Percentiles rank a stretch among this genome's conserved stretches.
Conservation (phyloP, 2,113 vertebrate genomes). For the Hucho hucho region DNA sequence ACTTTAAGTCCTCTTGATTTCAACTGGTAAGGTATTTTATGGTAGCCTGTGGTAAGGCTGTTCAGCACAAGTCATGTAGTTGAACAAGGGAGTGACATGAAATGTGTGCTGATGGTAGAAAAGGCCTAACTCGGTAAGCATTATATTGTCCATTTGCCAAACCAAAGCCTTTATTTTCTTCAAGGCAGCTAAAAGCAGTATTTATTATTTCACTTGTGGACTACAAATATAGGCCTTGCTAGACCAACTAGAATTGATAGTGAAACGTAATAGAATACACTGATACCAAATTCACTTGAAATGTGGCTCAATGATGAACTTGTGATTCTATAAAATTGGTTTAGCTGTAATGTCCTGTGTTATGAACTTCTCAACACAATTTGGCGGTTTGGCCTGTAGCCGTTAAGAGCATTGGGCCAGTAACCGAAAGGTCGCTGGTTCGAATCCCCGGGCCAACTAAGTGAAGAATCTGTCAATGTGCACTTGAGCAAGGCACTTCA, state of each 20-base stretch:
- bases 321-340: not conserved
- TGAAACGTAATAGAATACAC: slow-evolving; percentile 35
- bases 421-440: too few relatives aligned
- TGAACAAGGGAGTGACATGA: slow-evolving; percentile 14
- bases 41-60: slow-evolving; percentile 11
- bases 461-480: too few relatives aligned
- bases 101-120: not conserved
- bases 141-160: slow-evolving; percentile 18
- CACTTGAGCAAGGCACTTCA: too few relatives aligned
- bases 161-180: slow-evolving; percentile 61
- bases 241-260: slow-evolving; percentile 2
- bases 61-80: slow-evolving; percentile 31
- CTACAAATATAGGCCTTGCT: slow-evolving; percentile 10
- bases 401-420: too few relatives aligned
- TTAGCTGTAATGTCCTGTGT: not conserved
- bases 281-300: slow-evolving; percentile 8
- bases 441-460: too few relatives aligned
- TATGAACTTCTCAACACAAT: not conserved
- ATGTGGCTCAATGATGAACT: not conserved
- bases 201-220: slow-evolving; percentile 16
- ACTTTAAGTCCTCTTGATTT: slow-evolving; percentile 1
- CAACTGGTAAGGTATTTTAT: not conserved
- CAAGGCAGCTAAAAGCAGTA: slow-evolving; percentile 18
- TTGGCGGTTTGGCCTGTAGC: too few relatives aligned
- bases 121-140: not conserved